These are phyloP conservation scores for Peromyscus attwateri DNA, from an alignment of 2,797 vertebrate genomes.

Conservation along the genomic window DNA sequence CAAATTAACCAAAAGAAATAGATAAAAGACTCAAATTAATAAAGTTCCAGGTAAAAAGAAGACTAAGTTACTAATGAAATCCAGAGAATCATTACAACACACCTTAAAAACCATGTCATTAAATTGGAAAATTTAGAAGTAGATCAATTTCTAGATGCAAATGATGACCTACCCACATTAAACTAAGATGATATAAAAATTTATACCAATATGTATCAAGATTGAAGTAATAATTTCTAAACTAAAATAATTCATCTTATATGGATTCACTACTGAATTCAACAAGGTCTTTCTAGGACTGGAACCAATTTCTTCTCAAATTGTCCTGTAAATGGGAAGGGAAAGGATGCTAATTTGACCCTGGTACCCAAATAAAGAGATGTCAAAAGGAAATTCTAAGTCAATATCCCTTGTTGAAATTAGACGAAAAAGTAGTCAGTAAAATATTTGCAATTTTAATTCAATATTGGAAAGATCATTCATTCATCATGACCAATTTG, in stretches of 20 bases:
- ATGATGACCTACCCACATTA: background rate
- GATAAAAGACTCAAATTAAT: background rate
- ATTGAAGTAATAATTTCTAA: background rate
- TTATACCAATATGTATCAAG: background rate
- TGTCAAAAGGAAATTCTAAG: background rate
- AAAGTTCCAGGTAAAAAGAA: background rate
- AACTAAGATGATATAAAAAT: background rate
- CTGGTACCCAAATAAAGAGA: background rate
- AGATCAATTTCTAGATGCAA: background rate
- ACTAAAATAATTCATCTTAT: background rate
- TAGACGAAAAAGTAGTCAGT: background rate
- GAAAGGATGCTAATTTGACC: background rate
- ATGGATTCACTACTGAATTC: background rate
- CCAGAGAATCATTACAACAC: background rate
- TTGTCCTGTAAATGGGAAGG: background rate
- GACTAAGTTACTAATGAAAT: background rate
- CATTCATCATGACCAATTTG: background rate
- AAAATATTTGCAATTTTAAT: background rate
- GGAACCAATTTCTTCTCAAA: background rate
- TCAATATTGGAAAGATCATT: background rate
- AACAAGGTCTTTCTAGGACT: background rate
- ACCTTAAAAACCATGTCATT: background rate
- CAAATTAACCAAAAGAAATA: background rate
- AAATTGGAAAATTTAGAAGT: background rate
- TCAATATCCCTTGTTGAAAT: background rate